Evolutionary conservation across 2,888 invertebrate genomes (phyloP).

Genomic region (Lasioglossum pauxillum): DNA sequence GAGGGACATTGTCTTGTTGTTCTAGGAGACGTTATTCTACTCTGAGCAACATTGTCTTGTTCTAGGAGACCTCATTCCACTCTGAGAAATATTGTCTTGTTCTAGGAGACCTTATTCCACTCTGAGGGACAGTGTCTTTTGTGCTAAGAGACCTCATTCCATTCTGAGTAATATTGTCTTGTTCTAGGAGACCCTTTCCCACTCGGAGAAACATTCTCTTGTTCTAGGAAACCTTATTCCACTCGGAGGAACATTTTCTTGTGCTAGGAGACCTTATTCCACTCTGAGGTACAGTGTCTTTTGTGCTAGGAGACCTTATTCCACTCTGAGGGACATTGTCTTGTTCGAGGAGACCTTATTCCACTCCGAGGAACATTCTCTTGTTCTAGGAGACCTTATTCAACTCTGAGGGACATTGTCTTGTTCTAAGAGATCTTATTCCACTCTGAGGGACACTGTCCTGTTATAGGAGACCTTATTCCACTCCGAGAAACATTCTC

Average conservation of each 20-base stretch:
- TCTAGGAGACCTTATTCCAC: no score
- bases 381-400: no score
- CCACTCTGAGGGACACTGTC: neutral
- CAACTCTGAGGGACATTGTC: no score
- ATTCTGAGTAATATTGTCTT: neutral
- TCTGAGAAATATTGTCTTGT: neutral
- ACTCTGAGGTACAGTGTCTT: neutral
- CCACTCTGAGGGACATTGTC: neutral
- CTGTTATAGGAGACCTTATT: no score
- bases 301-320: neutral
- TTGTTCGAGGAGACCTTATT: neutral
- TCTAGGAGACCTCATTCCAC: neutral
- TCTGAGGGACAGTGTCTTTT: no score
- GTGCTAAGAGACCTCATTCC: no score
- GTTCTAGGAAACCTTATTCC: neutral
- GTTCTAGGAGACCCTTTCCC: neutral
- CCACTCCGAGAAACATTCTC: no score
- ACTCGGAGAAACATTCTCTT: neutral
- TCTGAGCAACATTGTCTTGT: neutral
- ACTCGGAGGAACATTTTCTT: neutral
- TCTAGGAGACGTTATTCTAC: neutral
- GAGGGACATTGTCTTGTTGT: neutral
- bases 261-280: neutral
- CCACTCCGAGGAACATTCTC: neutral
- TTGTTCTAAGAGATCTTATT: neutral